Evolutionary conservation across 2,888 invertebrate genomes (phyloP).

Genomic region (Hypercompe scribonia): DNA sequence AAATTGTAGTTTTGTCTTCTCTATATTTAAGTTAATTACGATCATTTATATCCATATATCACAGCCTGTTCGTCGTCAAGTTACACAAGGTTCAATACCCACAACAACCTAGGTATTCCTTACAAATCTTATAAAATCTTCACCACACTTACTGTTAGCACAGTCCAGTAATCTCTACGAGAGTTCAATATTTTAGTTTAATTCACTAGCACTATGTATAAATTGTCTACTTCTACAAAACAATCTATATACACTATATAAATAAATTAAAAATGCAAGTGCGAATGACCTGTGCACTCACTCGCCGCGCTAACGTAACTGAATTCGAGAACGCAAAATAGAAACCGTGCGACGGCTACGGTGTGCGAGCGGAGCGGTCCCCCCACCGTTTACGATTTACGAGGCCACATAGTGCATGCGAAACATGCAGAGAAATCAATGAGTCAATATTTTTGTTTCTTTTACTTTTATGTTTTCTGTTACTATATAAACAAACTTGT

Average conservation of each 20-base stretch:
- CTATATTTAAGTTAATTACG: conserved; percentile 56
- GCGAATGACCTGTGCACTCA: conserved; percentile 69
- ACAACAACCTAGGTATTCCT: conserved; percentile 68
- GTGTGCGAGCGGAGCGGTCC: conserved; percentile 75
- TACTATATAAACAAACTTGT: conserved; percentile 1
- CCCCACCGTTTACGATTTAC: conserved; percentile 80
- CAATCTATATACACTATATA: conserved; percentile 70
- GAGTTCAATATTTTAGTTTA: conserved; percentile 64
- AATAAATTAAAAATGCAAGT: conserved; percentile 77
- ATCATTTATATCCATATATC: conserved; percentile 62
- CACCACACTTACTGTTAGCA: conserved; percentile 72
- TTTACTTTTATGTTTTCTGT: conserved; percentile 14
- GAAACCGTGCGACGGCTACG: conserved; percentile 75
- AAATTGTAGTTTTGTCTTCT: conserved; percentile 61
- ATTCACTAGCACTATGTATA: conserved; percentile 67
- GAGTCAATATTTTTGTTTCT: conserved; percentile 51
- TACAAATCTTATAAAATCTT: conserved; percentile 61
- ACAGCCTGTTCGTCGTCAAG: conserved; percentile 67
- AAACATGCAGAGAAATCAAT: conserved; percentile 69
- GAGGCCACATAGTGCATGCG: conserved; percentile 80
- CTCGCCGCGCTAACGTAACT: conserved; percentile 81
- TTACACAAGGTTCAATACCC: conserved; percentile 57
- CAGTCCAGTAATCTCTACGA: conserved; percentile 66
- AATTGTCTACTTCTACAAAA: conserved; percentile 64
- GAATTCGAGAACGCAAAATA: conserved; percentile 85